Base-by-base conservation (phyloP, 1,140 invertebrate genomes). In the Pteromalus puparum region DNA sequence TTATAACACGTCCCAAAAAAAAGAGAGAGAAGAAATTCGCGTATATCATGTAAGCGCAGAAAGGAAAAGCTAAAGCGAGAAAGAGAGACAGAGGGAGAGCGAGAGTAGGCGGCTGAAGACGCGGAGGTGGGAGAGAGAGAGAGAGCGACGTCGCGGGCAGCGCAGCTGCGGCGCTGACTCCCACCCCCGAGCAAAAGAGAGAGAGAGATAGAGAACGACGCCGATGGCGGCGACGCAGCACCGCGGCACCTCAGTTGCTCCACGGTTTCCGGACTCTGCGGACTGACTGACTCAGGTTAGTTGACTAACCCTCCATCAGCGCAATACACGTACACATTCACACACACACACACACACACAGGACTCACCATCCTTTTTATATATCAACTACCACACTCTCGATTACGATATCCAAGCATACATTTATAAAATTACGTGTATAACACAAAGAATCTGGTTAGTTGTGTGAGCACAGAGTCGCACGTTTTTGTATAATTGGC, bases 241-340 rank as follows among this genome's bases (percentile, higher is more conserved):
- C 84, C 78, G 86, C 53, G 53, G 53, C 53, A 61, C 83, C 82
- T 88, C 88, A 89, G 88, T 89, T 87, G 87, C 86, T 88, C 87
- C 88, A 87, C 84, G 85, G 87, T 88, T 88, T 89, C 86, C 87
- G 88, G 87, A 88, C 87, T 88, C 86, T 87, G 85, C 88, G 86
- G 87, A 88, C 86, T 83, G 87, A 88, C 87, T 82, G 84, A 87
- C 85, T 61, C 53, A 87, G 86, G 88, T 86, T 87, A 89, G 87
- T 86, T 53, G 28, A 42, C 74, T 26, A 30, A 48, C 1, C 10
- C 34, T 70, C 53, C 53, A n/a, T n/a, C n/a, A 61, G 53, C 53
- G 53, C 53, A 21, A 42, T 42, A 42, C 10, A 42, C 10, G 10
- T 9, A 42, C 10, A 48, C 10, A 48, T 48, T 12, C 10, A 46